A percentile compares a stretch with the other conserved stretches of the same genome.
Evolutionary conservation across 2,797 vertebrate genomes (phyloP).

Genomic region (Spinibarbus caldwelli): DNA sequence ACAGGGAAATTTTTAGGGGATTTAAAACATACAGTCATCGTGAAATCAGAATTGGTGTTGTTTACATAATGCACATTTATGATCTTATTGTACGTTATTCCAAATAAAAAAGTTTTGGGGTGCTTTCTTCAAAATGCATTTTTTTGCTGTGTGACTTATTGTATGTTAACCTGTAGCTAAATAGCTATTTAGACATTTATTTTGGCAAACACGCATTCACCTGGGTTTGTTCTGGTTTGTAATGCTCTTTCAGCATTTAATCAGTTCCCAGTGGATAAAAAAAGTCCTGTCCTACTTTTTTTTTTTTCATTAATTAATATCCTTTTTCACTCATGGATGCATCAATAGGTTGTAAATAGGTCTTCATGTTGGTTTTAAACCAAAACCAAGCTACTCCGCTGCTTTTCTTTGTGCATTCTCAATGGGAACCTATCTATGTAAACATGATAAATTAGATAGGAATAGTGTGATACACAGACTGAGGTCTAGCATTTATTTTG

Average conservation of each 20-base stretch:
- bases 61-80: background rate
- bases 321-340: background rate
- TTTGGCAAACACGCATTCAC: background rate
- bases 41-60: background rate
- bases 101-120: background rate
- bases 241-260: background rate
- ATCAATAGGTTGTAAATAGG: background rate
- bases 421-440: background rate
- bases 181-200: background rate
- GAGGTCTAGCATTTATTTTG: background rate
- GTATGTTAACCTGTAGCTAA: background rate
- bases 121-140: background rate
- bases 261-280: background rate
- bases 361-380: background rate
- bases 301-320: background rate
- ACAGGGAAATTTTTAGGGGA: background rate
- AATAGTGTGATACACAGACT: background rate
- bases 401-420: slow-evolving; percentile 18
- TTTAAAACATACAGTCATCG: background rate
- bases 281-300: background rate
- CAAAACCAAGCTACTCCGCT: background rate
- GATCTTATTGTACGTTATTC: background rate
- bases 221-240: background rate
- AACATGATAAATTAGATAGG: background rate
- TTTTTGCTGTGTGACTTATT: background rate